phyloP scores from a whole-genome alignment of 2,797 vertebrate species.

The Spea hammondii region DNA sequence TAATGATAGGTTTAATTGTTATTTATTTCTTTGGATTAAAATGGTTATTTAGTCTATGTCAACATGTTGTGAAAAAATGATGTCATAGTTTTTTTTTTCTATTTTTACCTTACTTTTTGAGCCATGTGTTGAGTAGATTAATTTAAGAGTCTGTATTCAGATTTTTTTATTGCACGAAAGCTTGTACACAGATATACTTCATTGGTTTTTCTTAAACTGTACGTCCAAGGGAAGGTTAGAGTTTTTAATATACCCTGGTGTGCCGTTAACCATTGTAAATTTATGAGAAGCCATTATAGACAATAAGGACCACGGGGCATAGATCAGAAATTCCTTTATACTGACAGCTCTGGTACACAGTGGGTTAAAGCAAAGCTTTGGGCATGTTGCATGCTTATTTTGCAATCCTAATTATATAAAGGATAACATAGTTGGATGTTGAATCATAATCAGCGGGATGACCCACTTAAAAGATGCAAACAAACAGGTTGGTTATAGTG shows the following conservation, averaged over 20 bases:
- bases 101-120: neutral
- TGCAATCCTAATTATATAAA: neutral
- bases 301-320: neutral
- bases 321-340: neutral
- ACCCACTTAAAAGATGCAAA: constrained; percentile 32
- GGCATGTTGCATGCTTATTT: neutral
- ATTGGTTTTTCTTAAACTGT: neutral
- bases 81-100: neutral
- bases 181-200: neutral
- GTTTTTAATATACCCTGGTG: neutral
- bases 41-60: neutral
- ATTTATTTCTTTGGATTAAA: neutral
- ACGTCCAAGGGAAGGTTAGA: neutral
- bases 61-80: neutral
- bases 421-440: constrained; percentile 6
- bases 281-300: neutral
- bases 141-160: neutral
- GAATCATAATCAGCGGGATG: constrained; percentile 12
- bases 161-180: neutral
- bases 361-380: neutral
- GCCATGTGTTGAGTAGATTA: neutral
- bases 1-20: too few relatives aligned
- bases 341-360: neutral
- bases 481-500: constrained; percentile 39
- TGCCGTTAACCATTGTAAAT: neutral